These are phyloP conservation scores for Spizella passerina DNA, from an alignment of 2,797 vertebrate genomes.

Conservation along the genomic window DNA sequence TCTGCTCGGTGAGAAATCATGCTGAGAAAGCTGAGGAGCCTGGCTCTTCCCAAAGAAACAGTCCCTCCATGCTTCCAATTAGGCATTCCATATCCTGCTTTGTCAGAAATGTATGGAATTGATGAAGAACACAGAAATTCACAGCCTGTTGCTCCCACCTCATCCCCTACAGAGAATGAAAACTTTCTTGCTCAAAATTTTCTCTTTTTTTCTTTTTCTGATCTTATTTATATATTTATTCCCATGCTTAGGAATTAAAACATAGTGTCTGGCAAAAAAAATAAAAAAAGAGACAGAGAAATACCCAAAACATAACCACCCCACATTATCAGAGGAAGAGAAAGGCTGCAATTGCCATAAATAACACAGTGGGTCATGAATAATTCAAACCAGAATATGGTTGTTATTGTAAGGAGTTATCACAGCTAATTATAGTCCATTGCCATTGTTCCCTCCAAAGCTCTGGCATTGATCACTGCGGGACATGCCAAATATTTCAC, in stretches of 20 bases:
- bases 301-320: not conserved
- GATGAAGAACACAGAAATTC: not conserved
- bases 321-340: not conserved
- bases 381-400: conserved; percentile 44
- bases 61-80: not conserved
- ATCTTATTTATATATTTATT: not conserved
- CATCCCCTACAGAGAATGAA: not conserved
- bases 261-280: not conserved
- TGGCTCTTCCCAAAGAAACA: not conserved
- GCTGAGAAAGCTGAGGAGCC: not conserved
- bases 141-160: not conserved
- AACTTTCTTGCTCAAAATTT: not conserved
- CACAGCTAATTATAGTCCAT: conserved; percentile 42
- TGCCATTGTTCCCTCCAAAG: not conserved
- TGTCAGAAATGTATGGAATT: not conserved
- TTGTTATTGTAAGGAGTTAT: conserved; percentile 47
- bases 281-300: not conserved
- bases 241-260: not conserved
- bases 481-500: conserved; percentile 48
- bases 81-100: not conserved
- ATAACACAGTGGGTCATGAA: conserved; percentile 20
- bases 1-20: not conserved
- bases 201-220: not conserved
- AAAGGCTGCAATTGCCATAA: not conserved
- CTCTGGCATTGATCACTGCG: conserved; percentile 36